Evolutionary conservation across 2,888 invertebrate genomes (phyloP).

Genomic region (Coelopa pilipes): DNA sequence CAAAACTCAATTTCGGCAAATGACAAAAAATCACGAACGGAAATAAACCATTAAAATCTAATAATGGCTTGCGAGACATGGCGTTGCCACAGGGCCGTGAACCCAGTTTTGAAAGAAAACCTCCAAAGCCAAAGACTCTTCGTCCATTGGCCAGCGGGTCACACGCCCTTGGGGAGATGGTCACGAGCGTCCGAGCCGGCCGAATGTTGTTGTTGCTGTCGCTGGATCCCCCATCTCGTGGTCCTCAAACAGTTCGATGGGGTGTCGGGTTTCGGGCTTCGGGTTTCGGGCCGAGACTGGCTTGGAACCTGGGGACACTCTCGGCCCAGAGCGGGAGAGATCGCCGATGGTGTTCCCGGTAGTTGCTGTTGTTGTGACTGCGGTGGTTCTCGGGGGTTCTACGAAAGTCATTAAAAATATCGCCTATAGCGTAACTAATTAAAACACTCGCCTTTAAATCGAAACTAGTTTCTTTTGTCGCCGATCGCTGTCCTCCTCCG

Average conservation of each 20-base stretch:
- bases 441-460: conserved; percentile 30
- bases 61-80: neutral
- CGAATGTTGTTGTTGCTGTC: neutral
- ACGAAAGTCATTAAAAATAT: conserved; percentile 35
- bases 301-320: conserved; percentile 4
- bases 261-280: neutral
- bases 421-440: conserved; percentile 39
- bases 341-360: neutral
- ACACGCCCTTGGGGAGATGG: neutral
- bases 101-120: conserved; percentile 8
- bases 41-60: conserved; percentile 20
- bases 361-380: too few species aligned
- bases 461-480: conserved; percentile 16
- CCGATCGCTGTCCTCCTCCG: neutral
- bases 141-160: neutral
- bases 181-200: neutral
- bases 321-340: conserved; percentile 1
- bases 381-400: conserved; percentile 27
- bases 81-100: conserved; percentile 1
- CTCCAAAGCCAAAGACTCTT: neutral
- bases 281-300: neutral
- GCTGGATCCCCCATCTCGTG: neutral
- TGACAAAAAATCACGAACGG: conserved; percentile 6
- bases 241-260: neutral
- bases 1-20: neutral